A percentile compares a stretch with the other conserved stretches of the same genome.
These are phyloP conservation scores for Barnardius zonarius DNA, from an alignment of 2,113 vertebrate species.

Conservation along the genomic window DNA sequence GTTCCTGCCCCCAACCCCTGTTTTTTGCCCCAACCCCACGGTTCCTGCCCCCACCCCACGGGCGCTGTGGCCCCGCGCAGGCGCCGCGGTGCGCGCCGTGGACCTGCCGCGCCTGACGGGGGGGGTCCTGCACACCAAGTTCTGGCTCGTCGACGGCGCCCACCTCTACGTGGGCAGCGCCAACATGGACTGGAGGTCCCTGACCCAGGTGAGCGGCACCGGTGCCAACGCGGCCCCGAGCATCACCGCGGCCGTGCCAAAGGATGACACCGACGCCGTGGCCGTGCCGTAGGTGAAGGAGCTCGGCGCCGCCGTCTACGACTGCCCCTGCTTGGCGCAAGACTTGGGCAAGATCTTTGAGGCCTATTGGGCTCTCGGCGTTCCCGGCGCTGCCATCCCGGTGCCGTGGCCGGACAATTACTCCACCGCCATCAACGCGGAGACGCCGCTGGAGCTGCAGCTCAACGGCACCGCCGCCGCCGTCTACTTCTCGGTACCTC, in stretches of 20 bases:
- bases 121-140: conserved; percentile 91
- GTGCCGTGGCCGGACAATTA: conserved; percentile 82
- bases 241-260: accelerated
- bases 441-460: conserved; percentile 79
- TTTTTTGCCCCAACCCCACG: too few relatives aligned
- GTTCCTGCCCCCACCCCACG: too few relatives aligned
- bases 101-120: conserved; percentile 83
- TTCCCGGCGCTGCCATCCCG: conserved; percentile 75
- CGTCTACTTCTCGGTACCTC: conserved; percentile 83
- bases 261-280: accelerated
- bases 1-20: too few relatives aligned
- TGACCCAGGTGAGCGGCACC: conserved; percentile 82
- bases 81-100: conserved; percentile 80
- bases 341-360: conserved; percentile 92
- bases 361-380: conserved; percentile 87
- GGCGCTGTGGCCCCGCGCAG: conserved; percentile 31
- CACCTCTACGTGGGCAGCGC: conserved; percentile 92
- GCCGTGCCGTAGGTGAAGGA: conserved; percentile 86
- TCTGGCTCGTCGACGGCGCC: conserved; percentile 89
- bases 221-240: accelerated
- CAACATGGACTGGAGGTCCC: conserved; percentile 97
- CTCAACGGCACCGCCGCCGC: conserved; percentile 80
- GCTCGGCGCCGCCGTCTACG: conserved; percentile 83
- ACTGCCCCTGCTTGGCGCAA: conserved; percentile 90
- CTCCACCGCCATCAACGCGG: conserved; percentile 83